Evolutionary conservation across 1,140 invertebrate species (phyloP).

Genomic region (Physella acuta): DNA sequence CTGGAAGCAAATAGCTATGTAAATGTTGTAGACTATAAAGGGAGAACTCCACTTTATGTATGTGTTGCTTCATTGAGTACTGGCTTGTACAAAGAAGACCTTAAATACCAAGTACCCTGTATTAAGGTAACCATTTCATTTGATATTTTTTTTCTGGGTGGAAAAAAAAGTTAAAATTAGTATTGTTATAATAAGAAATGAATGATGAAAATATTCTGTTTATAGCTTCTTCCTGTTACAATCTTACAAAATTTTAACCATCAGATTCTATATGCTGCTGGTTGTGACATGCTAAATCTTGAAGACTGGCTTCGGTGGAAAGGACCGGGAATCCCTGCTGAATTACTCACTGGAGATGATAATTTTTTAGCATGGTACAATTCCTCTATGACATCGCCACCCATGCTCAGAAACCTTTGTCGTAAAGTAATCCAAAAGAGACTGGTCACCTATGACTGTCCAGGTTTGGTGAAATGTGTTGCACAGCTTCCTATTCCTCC

Average conservation of each 20-base stretch:
- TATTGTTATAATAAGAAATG: too few relatives aligned
- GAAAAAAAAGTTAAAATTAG: too few relatives aligned
- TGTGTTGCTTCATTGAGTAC: slow-evolving; percentile 57
- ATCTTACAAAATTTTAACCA: too few relatives aligned
- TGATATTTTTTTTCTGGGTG: too few relatives aligned
- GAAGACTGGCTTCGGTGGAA: slow-evolving; percentile 58
- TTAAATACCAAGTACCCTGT: slow-evolving; percentile 48
- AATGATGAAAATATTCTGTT: too few relatives aligned
- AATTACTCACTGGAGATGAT: slow-evolving; percentile 50
- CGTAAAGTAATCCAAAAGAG: slow-evolving; percentile 55
- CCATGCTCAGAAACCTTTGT: slow-evolving; percentile 52
- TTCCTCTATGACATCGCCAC: slow-evolving; percentile 48
- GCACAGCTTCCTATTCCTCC: slow-evolving; percentile 40
- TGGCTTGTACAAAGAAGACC: slow-evolving; percentile 57
- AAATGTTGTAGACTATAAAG: slow-evolving; percentile 51
- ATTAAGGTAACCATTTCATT: slow-evolving; percentile 26
- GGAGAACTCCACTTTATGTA: slow-evolving; percentile 57
- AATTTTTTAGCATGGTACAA: slow-evolving; percentile 55
- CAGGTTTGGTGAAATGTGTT: slow-evolving; percentile 36
- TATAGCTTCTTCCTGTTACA: too few relatives aligned
- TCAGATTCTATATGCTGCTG: slow-evolving; percentile 48
- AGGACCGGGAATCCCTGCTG: slow-evolving; percentile 55
- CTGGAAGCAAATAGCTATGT: slow-evolving; percentile 47
- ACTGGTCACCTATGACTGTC: slow-evolving; percentile 36
- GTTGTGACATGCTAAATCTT: slow-evolving; percentile 58